phyloP scores from a whole-genome alignment of 2,113 vertebrate genomes.

The Sphyrna mokarran region DNA sequence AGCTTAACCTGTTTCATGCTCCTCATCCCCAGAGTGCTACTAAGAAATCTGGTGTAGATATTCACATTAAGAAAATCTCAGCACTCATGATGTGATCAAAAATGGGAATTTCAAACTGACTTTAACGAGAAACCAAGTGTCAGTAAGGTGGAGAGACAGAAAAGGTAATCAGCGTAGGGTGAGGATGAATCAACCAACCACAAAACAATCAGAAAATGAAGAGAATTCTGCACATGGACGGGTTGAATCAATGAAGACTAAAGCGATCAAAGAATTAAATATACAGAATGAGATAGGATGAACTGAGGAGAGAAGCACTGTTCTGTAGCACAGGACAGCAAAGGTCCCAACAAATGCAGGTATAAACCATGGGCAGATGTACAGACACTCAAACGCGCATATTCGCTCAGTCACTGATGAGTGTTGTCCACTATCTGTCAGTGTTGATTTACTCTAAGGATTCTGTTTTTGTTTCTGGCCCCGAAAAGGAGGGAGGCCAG shows the following conservation, averaged over 20 bases:
- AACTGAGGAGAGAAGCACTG: not conserved
- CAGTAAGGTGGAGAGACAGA: not conserved
- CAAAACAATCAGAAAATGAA: not conserved
- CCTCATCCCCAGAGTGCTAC: not conserved
- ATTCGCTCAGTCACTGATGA: not conserved
- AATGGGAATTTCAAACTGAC: not conserved
- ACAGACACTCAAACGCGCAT: too few relatives aligned
- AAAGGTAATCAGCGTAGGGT: not conserved
- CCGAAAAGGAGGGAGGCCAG: not conserved
- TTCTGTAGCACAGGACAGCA: not conserved
- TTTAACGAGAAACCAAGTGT: not conserved
- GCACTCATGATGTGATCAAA: not conserved
- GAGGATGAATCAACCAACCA: not conserved
- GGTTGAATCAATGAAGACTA: not conserved
- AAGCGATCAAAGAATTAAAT: not conserved
- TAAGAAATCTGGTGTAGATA: not conserved
- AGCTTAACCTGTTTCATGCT: not conserved
- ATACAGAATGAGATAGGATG: not conserved
- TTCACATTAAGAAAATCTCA: not conserved
- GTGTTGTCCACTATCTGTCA: not conserved
- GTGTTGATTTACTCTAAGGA: not conserved
- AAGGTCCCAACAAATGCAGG: not conserved
- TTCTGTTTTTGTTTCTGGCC: not conserved
- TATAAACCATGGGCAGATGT: too few relatives aligned
- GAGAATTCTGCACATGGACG: not conserved